Evolutionary conservation across 2,888 invertebrate genomes (phyloP), one percentile per base, ranked within the genome.

Genomic region (Limenitis camilla): DNA sequence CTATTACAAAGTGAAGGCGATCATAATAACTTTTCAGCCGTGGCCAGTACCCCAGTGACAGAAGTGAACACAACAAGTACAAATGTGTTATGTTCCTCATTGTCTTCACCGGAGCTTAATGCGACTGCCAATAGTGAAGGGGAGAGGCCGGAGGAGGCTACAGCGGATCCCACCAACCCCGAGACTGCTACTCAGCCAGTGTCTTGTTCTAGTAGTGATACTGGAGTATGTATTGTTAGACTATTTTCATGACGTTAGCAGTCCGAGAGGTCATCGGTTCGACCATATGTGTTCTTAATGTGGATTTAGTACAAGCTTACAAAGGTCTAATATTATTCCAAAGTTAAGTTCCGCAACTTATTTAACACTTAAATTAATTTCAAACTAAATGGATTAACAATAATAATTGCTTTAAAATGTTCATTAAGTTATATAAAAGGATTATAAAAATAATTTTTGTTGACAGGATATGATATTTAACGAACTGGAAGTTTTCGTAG

Each of bases 401-500:
- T 19, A 19, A 19, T 19, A 19, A 3, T 19, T 19, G 19, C 19
- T 19, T 19, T 19, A 19, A 19, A 19, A 19, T 19, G 19, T 19
- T 19, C 19, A 19, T 19, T 19, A 19, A 19, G 19, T 19, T 19
- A 19, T 19, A 19, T 19, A 19, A 19, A 19, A 19, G 1, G 19
- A 3, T 19, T 19, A 19, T 19, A 19, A 19, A 19, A 19, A 29
- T 31, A 9, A 11, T 6, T 6, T 55, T 46, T 40, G 30, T 51
- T 39, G 44, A 29, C 59, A 82, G 82, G 85, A 86, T 45, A 63
- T 80, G 54, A 78, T 84, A 74, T 83, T 85, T 69, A 91, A 91
- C 66, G 92, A 92, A 65, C 79, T 90, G n/a, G 92, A 92, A 65
- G 90, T 89, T 52, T 90, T 89, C 58, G 81, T 90, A 42, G 91